Percentiles rank a stretch among this genome's conserved stretches.
Evolutionary conservation across 2,113 vertebrate genomes (phyloP).

Genomic region (Nestor notabilis): DNA sequence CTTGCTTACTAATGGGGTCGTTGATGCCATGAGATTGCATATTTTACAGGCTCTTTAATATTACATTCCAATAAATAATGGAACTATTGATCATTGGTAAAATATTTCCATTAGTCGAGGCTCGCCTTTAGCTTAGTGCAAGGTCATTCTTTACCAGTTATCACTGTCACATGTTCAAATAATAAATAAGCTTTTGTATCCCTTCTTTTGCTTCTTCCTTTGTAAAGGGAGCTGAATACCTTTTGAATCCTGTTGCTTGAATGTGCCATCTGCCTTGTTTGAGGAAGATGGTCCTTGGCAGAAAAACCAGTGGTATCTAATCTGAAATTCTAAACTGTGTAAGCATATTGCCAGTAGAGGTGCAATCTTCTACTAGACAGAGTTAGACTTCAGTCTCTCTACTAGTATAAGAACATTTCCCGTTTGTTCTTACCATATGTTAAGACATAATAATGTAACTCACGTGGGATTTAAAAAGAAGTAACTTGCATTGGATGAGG

Average conservation of each 20-base stretch:
- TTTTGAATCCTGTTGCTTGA: slow-evolving; percentile 8
- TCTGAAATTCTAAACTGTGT: slow-evolving; percentile 40
- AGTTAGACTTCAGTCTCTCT: slow-evolving; percentile 50
- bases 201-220: background rate
- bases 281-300: slow-evolving; percentile 26
- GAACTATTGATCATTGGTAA: background rate
- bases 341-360: slow-evolving; percentile 28
- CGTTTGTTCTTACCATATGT: slow-evolving; percentile 27
- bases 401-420: background rate
- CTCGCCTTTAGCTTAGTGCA: background rate
- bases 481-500: background rate
- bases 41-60: background rate
- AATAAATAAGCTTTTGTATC: background rate
- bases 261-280: slow-evolving; percentile 25
- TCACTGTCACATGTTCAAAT: background rate
- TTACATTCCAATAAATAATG: background rate
- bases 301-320: slow-evolving; percentile 8
- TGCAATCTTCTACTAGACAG: slow-evolving; percentile 6
- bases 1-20: background rate
- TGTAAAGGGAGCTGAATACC: background rate
- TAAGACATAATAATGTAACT: background rate
- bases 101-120: background rate
- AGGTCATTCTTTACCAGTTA: background rate
- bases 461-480: background rate
- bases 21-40: background rate